A percentile compares a stretch with the other conserved stretches of the same genome.
phyloP scores from a whole-genome alignment of 1,140 invertebrate genomes.

The Meloidogyne floridensis region DNA sequence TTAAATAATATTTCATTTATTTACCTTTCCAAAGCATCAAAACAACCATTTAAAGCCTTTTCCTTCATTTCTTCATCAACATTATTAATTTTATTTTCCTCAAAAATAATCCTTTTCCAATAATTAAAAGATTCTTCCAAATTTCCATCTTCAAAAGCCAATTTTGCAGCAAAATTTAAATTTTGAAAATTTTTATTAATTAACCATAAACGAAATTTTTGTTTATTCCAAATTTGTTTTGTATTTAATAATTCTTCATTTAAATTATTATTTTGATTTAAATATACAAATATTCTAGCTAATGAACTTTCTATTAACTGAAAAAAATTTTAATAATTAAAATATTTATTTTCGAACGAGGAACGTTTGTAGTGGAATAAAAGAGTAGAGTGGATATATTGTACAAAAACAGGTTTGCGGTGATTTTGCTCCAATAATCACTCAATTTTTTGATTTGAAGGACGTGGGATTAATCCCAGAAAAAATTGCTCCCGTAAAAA shows the following conservation, averaged over 20 bases:
- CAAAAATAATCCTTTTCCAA: background rate
- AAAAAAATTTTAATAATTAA: background rate
- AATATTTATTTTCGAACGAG: too few species aligned
- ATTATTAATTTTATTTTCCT: background rate
- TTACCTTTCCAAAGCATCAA: constrained; percentile 5
- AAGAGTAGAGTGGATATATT: too few species aligned
- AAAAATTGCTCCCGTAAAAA: too few species aligned
- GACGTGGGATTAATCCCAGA: too few species aligned
- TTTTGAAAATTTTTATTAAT: background rate
- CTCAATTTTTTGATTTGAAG: too few species aligned
- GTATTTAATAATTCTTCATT: constrained; percentile 5
- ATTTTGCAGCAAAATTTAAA: constrained; percentile 1
- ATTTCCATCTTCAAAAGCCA: background rate
- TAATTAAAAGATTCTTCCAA: background rate
- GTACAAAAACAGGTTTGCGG: too few species aligned
- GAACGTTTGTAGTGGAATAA: too few species aligned
- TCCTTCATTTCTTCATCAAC: background rate
- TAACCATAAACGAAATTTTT: background rate
- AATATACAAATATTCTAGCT: background rate
- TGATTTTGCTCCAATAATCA: too few species aligned
- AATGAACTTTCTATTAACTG: background rate
- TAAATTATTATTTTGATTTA: background rate
- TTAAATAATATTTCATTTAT: background rate
- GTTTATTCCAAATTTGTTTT: background rate
- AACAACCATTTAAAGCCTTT: constrained; percentile 6